Conservation (phyloP, 2,113 vertebrate species). For the Synchiropus splendidus region DNA sequence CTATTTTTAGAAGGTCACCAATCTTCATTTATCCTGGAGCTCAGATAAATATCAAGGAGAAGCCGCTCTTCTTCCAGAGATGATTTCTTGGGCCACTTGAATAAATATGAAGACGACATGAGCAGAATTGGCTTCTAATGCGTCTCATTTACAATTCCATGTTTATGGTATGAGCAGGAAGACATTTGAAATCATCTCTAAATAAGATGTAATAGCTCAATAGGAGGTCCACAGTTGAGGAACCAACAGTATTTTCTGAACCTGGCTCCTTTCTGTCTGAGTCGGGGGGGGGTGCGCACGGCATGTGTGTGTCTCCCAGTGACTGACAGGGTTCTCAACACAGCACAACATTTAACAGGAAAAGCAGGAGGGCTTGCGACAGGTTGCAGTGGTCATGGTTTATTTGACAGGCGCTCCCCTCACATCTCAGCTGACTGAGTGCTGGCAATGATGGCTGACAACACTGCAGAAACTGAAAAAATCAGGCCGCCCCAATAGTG, state of each 20-base stretch:
- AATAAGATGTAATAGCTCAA: no score
- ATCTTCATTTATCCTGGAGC: conserved; percentile 41
- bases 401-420: conserved; percentile 40
- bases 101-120: conserved; percentile 16
- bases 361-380: conserved; percentile 26
- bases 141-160: conserved; percentile 12
- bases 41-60: conserved; percentile 23
- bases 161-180: not conserved
- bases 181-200: no score
- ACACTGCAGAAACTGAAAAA: conserved; percentile 7
- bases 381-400: conserved; percentile 46
- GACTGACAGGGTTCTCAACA: conserved; percentile 44
- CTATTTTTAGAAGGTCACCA: conserved; percentile 45
- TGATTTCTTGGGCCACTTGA: conserved; percentile 6
- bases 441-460: conserved; percentile 12
- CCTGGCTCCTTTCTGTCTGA: not conserved
- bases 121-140: conserved; percentile 22
- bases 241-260: conserved; percentile 10
- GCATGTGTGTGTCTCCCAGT: not conserved
- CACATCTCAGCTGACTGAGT: conserved; percentile 7
- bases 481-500: not conserved
- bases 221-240: not conserved
- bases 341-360: conserved; percentile 25
- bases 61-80: conserved; percentile 17
- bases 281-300: not conserved